Conservation (phyloP, 2,888 invertebrate genomes). For the Matsumyia berberina region DNA sequence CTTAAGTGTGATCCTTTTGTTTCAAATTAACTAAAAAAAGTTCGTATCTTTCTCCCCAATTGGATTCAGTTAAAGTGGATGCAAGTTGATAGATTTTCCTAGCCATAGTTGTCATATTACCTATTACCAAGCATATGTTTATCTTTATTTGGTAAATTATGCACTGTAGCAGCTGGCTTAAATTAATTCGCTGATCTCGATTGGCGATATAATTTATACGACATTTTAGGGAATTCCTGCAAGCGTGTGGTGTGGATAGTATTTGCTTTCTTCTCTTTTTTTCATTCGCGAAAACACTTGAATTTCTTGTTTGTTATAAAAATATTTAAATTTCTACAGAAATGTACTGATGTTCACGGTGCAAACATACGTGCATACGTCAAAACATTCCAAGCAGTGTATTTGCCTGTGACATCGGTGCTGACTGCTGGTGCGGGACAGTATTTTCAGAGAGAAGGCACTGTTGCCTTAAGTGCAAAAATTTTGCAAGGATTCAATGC, state of each 20-base stretch:
- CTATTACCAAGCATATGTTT: constrained; percentile 33
- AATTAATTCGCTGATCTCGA: constrained; percentile 22
- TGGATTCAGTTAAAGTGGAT: no score
- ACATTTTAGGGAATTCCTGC: constrained; percentile 31
- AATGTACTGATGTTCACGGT: not conserved
- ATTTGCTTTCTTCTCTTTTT: constrained; percentile 7
- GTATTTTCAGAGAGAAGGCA: not conserved
- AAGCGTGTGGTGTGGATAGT: not conserved
- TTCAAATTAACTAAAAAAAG: constrained; percentile 8
- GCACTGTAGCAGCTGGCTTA: constrained; percentile 16
- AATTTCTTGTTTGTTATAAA: constrained; percentile 35
- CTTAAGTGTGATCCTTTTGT: constrained; percentile 44
- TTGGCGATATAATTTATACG: constrained; percentile 3
- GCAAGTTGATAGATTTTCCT: constrained; percentile 21
- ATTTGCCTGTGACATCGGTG: not conserved
- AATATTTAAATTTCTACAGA: constrained; percentile 24
- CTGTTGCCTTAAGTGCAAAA: no score
- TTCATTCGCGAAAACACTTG: constrained; percentile 8
- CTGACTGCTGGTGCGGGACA: not conserved
- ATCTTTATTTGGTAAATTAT: constrained; percentile 45
- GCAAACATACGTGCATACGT: not conserved
- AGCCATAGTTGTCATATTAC: constrained; percentile 34
- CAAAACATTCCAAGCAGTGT: not conserved
- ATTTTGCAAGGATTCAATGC: no score
- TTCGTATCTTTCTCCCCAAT: constrained; percentile 23